Percentiles rank a stretch among this genome's conserved stretches.
Evolutionary conservation across 2,888 invertebrate genomes (phyloP).

Genomic region (Ceraclea dissimilis): DNA sequence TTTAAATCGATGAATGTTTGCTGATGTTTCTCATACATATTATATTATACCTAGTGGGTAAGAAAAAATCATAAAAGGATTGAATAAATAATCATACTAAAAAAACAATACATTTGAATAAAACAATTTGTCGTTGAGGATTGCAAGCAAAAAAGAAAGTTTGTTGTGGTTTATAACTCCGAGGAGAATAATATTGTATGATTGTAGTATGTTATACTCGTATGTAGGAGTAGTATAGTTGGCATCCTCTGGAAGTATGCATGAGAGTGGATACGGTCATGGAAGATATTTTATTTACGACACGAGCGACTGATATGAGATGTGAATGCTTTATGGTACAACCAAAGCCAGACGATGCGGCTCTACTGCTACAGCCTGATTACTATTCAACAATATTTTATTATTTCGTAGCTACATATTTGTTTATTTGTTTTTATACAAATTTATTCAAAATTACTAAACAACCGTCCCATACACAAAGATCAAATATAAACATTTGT

Average conservation of each 20-base stretch:
- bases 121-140: slow-evolving; percentile 18
- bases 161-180: background rate
- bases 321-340: slow-evolving; percentile 18
- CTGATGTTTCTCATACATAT: too few relatives aligned
- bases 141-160: background rate
- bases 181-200: background rate
- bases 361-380: slow-evolving; percentile 16
- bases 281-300: slow-evolving; percentile 22
- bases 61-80: slow-evolving; percentile 10
- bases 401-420: too few relatives aligned
- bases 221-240: background rate
- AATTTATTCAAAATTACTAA: too few relatives aligned
- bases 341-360: slow-evolving; percentile 17
- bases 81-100: background rate
- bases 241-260: background rate
- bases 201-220: background rate
- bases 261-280: background rate
- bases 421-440: too few relatives aligned
- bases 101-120: slow-evolving; percentile 16
- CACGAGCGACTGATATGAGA: slow-evolving; percentile 23
- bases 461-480: too few relatives aligned
- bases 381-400: background rate
- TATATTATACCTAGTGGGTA: too few relatives aligned
- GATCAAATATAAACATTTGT: too few relatives aligned
- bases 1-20: too few relatives aligned